Evolutionary conservation across 2,113 vertebrate species (phyloP).

Genomic region (Polypterus bichir): DNA sequence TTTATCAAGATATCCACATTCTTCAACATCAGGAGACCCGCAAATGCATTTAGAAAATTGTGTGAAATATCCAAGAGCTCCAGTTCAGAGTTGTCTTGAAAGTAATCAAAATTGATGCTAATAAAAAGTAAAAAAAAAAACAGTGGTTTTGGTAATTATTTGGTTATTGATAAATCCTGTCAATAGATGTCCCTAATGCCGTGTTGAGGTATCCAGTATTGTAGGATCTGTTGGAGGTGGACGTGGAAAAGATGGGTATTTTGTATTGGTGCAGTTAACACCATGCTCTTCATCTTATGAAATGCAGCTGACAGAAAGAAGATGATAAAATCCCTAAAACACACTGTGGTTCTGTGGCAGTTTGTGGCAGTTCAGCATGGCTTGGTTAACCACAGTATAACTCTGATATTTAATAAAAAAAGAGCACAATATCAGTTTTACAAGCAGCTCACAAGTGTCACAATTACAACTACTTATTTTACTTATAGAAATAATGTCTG

Average conservation of each 20-base stretch:
- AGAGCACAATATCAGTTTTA: too few species aligned
- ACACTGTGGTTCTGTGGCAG: too few species aligned
- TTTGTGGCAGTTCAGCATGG: too few species aligned
- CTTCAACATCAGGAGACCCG: background rate
- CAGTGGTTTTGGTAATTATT: background rate
- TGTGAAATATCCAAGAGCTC: slow-evolving; percentile 10
- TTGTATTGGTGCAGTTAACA: slow-evolving; percentile 8
- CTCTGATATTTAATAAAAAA: too few species aligned
- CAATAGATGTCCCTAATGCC: slow-evolving; percentile 4
- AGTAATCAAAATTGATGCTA: slow-evolving; percentile 2
- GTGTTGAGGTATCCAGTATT: slow-evolving; percentile 3
- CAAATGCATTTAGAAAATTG: slow-evolving; percentile 7
- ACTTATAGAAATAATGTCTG: too few species aligned
- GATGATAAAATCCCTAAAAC: too few species aligned
- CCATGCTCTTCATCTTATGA: too few species aligned
- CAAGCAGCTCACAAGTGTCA: too few species aligned
- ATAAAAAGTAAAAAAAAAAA: slow-evolving; percentile 4
- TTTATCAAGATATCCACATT: slow-evolving; percentile 9
- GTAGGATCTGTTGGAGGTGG: background rate
- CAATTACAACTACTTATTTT: too few species aligned
- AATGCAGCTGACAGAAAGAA: too few species aligned
- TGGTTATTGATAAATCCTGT: slow-evolving; percentile 3
- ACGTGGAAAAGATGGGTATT: slow-evolving; percentile 4
- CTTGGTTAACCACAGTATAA: too few species aligned
- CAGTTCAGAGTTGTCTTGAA: slow-evolving; percentile 8